A percentile compares a stretch with the other conserved stretches of the same genome.
These are phyloP conservation scores for Macrosiphum euphorbiae DNA, from an alignment of 2,888 invertebrate genomes.

Conservation along the genomic window DNA sequence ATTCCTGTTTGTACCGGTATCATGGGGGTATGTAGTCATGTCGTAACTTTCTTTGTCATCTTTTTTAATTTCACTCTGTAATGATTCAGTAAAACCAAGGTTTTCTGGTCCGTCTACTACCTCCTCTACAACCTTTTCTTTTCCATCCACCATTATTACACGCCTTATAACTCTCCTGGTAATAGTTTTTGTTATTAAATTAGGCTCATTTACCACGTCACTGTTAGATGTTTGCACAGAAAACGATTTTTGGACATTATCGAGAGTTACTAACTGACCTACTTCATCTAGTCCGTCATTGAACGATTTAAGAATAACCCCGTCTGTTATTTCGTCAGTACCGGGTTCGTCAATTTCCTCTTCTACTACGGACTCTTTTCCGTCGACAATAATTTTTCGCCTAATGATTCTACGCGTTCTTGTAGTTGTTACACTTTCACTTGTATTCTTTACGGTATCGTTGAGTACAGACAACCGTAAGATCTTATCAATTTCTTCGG, in stretches of 20 bases:
- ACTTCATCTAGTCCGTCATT: not conserved
- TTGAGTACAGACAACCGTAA: not conserved
- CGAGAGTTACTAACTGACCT: too few species aligned
- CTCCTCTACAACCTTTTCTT: slow-evolving; percentile 22
- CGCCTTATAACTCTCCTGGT: not conserved
- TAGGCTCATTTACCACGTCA: too few species aligned
- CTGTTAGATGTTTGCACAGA: not conserved
- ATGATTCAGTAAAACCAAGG: not conserved
- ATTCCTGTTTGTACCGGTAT: not conserved
- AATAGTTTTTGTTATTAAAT: not conserved
- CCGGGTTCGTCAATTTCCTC: not conserved
- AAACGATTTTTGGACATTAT: too few species aligned
- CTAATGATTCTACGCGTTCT: not conserved
- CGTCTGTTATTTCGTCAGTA: not conserved
- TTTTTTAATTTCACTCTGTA: not conserved
- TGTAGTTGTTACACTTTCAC: not conserved
- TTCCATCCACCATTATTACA: not conserved
- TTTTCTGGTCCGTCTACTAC: not conserved
- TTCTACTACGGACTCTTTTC: slow-evolving; percentile 14
- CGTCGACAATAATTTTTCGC: not conserved
- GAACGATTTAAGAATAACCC: not conserved
- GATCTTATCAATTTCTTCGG: not conserved
- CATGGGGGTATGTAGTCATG: fast-evolving
- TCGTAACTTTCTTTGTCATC: not conserved
- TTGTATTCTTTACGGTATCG: not conserved